phyloP scores from a whole-genome alignment of 1,140 invertebrate species.

The Teleogryllus occipitalis region DNA sequence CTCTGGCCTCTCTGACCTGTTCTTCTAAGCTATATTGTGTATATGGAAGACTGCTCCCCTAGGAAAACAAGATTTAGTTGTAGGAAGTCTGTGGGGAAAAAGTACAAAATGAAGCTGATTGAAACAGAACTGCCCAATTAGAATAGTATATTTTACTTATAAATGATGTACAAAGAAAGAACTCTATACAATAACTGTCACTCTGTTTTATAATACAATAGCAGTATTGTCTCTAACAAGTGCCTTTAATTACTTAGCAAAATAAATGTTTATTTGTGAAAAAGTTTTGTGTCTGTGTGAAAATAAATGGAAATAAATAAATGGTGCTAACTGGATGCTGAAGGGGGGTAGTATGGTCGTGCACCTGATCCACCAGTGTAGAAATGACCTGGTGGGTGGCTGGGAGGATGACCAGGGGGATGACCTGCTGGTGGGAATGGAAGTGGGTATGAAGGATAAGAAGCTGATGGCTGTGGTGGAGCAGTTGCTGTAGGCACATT shows the following conservation, averaged over 20 bases:
- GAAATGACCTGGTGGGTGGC: neutral
- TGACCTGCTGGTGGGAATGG: neutral
- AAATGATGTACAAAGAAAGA: too few relatives aligned
- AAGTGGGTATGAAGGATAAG: neutral
- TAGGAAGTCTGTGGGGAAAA: too few relatives aligned
- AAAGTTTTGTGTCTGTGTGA: neutral
- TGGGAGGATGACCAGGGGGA: neutral
- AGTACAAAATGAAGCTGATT: too few relatives aligned
- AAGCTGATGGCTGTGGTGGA: neutral
- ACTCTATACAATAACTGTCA: neutral
- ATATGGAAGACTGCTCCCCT: too few relatives aligned
- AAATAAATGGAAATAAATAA: too few relatives aligned
- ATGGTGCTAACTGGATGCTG: neutral
- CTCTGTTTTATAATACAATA: neutral
- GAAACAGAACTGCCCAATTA: too few relatives aligned
- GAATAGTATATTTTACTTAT: neutral
- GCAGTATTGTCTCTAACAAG: neutral
- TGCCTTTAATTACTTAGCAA: slow-evolving; percentile 6
- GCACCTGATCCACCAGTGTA: neutral
- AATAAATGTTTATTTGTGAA: neutral
- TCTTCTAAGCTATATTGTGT: too few relatives aligned
- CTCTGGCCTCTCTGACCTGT: too few relatives aligned
- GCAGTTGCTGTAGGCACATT: neutral
- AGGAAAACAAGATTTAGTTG: too few relatives aligned
- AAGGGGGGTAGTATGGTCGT: slow-evolving; percentile 6